Evolutionary conservation across 1,140 invertebrate species (phyloP).

Genomic region (Halictus rubicundus): DNA sequence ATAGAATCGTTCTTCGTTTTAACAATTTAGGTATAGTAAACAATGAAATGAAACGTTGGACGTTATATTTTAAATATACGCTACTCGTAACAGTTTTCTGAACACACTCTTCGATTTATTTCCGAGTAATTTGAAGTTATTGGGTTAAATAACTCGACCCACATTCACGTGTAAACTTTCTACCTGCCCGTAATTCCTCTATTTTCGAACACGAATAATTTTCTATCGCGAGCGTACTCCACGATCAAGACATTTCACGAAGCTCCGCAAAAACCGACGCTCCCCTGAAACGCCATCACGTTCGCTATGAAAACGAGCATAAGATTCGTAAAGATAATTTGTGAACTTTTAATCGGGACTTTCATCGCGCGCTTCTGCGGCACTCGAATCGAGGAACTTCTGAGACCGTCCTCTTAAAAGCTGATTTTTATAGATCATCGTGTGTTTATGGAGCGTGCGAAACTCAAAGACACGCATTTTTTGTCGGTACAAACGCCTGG

Average conservation of each 20-base stretch:
- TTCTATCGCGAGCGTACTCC: not conserved
- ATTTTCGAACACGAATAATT: not conserved
- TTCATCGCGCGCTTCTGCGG: not conserved
- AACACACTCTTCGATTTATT: not conserved
- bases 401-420: not conserved
- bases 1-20: too few species aligned
- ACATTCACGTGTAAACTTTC: not conserved
- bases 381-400: slow-evolving; percentile 3
- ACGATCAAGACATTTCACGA: too few species aligned
- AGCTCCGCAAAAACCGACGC: not conserved
- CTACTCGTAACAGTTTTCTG: too few species aligned
- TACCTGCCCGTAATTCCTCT: too few species aligned
- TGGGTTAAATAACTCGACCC: not conserved
- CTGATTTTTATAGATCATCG: slow-evolving; percentile 2
- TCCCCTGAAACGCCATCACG: too few species aligned
- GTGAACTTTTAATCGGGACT: not conserved
- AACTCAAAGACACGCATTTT: not conserved
- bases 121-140: not conserved
- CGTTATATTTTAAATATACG: too few species aligned
- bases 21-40: too few species aligned
- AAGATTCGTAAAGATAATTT: not conserved
- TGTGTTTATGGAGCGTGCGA: not conserved
- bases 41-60: too few species aligned
- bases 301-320: not conserved
- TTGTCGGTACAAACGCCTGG: not conserved